These are phyloP conservation scores for Ceriagrion tenellum DNA, from an alignment of 2,888 invertebrate genomes.

Conservation along the genomic window DNA sequence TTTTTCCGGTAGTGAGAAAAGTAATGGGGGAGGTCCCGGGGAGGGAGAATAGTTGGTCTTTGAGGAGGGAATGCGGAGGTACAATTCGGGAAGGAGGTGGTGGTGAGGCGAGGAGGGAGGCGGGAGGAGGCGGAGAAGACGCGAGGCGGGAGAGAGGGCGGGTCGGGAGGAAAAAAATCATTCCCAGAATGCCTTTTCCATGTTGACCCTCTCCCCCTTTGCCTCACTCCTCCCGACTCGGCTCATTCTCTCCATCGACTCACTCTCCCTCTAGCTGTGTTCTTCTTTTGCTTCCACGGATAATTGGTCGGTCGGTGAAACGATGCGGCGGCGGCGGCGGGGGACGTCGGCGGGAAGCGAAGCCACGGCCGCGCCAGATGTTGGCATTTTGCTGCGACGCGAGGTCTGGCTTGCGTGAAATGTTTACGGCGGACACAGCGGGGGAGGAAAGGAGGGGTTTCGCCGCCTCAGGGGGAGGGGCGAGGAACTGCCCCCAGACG, in stretches of 20 bases:
- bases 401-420: conserved; percentile 35
- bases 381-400: conserved; percentile 5
- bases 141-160: not conserved
- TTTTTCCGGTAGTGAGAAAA: not conserved
- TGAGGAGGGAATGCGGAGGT: not conserved
- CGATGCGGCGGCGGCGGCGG: not conserved
- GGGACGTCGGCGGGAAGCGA: not conserved
- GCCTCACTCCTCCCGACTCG: not conserved
- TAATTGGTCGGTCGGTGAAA: conserved; percentile 48
- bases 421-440: not conserved
- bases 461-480: too few species aligned
- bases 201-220: not conserved
- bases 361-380: not conserved
- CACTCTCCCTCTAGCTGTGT: not conserved
- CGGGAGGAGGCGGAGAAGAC: not conserved
- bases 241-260: too few species aligned
- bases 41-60: not conserved
- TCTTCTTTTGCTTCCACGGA: conserved; percentile 17
- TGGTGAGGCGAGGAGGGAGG: not conserved
- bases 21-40: not conserved
- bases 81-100: not conserved
- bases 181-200: conserved; percentile 33
- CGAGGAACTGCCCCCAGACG: too few species aligned
- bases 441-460: not conserved
- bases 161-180: not conserved